These are phyloP conservation scores for Peromyscus attwateri DNA, from an alignment of 2,797 vertebrate genomes.

Conservation along the genomic window DNA sequence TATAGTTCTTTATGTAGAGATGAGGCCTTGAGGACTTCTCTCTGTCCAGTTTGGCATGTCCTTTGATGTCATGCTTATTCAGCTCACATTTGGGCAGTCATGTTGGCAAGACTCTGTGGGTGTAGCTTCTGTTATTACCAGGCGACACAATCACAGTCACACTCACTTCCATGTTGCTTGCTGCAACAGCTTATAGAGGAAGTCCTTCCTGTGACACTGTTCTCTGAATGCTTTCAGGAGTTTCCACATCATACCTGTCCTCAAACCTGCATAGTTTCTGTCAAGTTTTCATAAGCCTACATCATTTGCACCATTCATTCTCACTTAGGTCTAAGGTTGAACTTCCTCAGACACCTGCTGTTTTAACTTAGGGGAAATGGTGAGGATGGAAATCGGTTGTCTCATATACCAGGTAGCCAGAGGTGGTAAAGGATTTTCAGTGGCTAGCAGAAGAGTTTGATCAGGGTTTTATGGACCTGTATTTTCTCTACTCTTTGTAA, in stretches of 20 bases:
- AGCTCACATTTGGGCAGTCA: not conserved
- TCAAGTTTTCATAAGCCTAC: not conserved
- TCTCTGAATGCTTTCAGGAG: not conserved
- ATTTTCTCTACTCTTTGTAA: not conserved
- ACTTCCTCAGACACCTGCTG: not conserved
- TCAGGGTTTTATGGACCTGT: not conserved
- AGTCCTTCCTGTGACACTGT: not conserved
- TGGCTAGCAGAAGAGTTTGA: not conserved
- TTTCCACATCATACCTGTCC: not conserved
- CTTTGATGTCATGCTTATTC: not conserved
- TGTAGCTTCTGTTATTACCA: not conserved
- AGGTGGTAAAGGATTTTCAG: not conserved
- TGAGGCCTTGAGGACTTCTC: not conserved
- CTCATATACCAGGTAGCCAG: not conserved
- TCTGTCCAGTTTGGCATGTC: not conserved
- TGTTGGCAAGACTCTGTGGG: not conserved
- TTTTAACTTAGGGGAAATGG: not conserved
- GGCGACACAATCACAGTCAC: not conserved
- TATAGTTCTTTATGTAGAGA: no score
- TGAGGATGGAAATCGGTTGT: not conserved
- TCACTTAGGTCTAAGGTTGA: not conserved
- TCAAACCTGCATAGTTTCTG: not conserved
- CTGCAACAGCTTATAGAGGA: not conserved
- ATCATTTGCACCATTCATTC: not conserved
- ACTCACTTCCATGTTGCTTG: not conserved